Evolutionary conservation across 2,888 invertebrate species (phyloP), one percentile per base, ranked within the genome.

Genomic region (Mechanitis messenoides): DNA sequence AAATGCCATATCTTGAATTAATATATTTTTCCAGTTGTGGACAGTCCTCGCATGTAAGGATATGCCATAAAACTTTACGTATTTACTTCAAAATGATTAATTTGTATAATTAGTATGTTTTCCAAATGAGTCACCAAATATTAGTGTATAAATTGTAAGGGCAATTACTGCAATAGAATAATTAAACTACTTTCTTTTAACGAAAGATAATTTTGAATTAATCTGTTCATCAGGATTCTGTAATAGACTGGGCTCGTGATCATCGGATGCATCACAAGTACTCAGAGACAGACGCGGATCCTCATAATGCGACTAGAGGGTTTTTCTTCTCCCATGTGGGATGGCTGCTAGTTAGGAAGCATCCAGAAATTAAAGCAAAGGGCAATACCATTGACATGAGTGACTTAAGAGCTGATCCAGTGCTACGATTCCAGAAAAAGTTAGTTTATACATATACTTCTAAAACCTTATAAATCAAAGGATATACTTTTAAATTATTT

Each of bases 291-390:
- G 94, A 97, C 79, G 97, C 97, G 2, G 97, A 98, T 85, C 97
- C 97, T 0, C 97, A 97, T 81, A 97, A 97, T 81, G 96, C 97
- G 1, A 95, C 92, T 0, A 91, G 97, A 55, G 98, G 98, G 3
- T 98, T 98, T 91, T 98, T 98, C 92, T 98, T 98, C 86, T 93
- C 98, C 1, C 98, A 98, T 83, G 91, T 98, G 61, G 98, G 98
- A 62, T 98, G 98, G 98, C 89, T 98, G 64, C 82, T 98, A 63
- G 94, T 95, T 78, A 93, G 93, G 71, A 98, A 98, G 82, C 98
- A 98, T 79, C 96, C 96, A 0, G 95, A 96, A 72, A 96, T 98
- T 64, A 95, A 93, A 74, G 92, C 91, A 58, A 97, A 97, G 78
- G 98, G 98, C 64, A 94, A 95, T 74, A 92, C 93, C 53, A 92